Conservation (phyloP, 1,140 invertebrate species). For the Acromyrmex heyeri region DNA sequence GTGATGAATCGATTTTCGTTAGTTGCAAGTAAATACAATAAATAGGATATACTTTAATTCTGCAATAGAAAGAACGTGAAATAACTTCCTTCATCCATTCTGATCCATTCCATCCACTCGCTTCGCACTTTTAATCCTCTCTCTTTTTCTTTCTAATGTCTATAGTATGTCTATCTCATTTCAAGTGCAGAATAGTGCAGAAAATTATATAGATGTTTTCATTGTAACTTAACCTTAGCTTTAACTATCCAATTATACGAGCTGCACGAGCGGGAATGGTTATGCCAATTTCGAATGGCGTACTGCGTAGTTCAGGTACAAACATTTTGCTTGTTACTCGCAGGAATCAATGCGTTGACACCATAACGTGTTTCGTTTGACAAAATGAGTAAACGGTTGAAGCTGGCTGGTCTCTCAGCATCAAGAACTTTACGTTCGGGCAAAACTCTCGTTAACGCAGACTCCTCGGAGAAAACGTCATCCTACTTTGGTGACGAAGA, state of each 20-base stretch:
- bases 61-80: neutral
- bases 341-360: neutral
- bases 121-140: neutral
- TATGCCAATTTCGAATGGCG: constrained; percentile 24
- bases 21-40: neutral
- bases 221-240: neutral
- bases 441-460: constrained; percentile 42
- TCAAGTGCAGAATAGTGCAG: neutral
- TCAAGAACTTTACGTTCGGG: constrained; percentile 65
- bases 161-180: neutral
- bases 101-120: too few relatives aligned
- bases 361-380: neutral
- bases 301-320: neutral
- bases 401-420: constrained; percentile 63
- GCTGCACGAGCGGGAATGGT: constrained; percentile 10
- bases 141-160: neutral
- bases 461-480: constrained; percentile 66
- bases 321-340: neutral
- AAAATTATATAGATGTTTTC: too few relatives aligned
- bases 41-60: neutral
- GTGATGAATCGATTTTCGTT: neutral
- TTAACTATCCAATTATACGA: neutral
- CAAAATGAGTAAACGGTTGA: constrained; percentile 77
- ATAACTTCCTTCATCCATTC: neutral
- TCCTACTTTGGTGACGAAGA: constrained; percentile 72